Evolutionary conservation across 2,797 vertebrate species (phyloP).

Genomic region (Hylomyscus alleni): DNA sequence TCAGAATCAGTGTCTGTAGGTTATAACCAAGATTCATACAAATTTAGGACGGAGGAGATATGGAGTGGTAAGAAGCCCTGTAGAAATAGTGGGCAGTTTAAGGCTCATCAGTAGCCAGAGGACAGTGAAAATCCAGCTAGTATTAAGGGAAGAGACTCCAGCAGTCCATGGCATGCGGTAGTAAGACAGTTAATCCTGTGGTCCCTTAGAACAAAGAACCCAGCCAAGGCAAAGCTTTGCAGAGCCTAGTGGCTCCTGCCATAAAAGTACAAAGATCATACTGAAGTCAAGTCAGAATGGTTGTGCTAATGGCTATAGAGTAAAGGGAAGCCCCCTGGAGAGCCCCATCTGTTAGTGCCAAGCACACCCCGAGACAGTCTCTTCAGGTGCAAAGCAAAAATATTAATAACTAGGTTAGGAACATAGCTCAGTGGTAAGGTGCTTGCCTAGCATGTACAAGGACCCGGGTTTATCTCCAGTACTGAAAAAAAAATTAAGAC

Average conservation of each 20-base stretch:
- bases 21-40: constrained; percentile 56
- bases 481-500: neutral
- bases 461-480: neutral
- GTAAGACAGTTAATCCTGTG: constrained; percentile 62
- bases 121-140: constrained; percentile 31
- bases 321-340: neutral
- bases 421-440: neutral
- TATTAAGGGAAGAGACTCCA: neutral
- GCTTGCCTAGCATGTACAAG: neutral
- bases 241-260: neutral
- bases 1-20: constrained; percentile 20
- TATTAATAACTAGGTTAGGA: neutral
- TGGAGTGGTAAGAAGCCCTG: neutral
- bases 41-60: neutral
- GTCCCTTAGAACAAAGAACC: constrained; percentile 34
- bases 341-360: neutral
- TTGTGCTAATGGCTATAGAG: neutral
- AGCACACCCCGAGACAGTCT: neutral
- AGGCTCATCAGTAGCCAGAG: neutral
- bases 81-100: neutral
- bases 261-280: neutral
- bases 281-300: neutral
- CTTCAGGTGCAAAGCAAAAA: neutral
- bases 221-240: constrained; percentile 21
- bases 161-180: neutral